These are phyloP conservation scores for Poecilus cupreus DNA, from an alignment of 2,888 invertebrate species.

Conservation along the genomic window DNA sequence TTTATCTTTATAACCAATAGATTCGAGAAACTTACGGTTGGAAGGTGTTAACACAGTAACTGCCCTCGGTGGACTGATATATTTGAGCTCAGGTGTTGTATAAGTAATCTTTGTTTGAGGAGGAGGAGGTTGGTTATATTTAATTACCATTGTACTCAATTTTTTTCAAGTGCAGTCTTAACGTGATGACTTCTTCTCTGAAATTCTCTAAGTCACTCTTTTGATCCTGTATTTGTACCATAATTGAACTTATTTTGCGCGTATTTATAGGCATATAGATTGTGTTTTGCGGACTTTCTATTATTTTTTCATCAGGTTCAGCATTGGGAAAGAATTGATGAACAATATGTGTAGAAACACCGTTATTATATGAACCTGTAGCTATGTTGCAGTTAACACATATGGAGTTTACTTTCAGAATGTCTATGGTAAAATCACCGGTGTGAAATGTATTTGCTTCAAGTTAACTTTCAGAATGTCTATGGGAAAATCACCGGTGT, in stretches of 20 bases:
- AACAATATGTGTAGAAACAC: neutral
- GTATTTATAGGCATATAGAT: conserved; percentile 62
- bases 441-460: conserved; percentile 59
- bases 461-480: neutral
- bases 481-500: too few relatives aligned
- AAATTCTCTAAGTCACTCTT: conserved; percentile 62
- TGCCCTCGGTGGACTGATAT: too few relatives aligned
- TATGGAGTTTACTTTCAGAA: conserved; percentile 65
- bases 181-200: conserved; percentile 62
- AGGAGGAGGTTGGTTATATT: too few relatives aligned
- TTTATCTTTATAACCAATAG: too few relatives aligned
- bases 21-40: too few relatives aligned
- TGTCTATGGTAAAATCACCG: conserved; percentile 65
- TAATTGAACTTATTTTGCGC: conserved; percentile 61
- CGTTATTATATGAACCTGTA: neutral
- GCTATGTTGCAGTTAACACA: too few relatives aligned
- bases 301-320: conserved; percentile 8
- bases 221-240: conserved; percentile 63
- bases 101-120: too few relatives aligned
- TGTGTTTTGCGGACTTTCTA: conserved; percentile 46
- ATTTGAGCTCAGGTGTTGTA: too few relatives aligned
- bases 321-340: neutral
- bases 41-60: too few relatives aligned
- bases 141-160: too few relatives aligned
- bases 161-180: conserved; percentile 58